Evolutionary conservation across 1,140 invertebrate species (phyloP).

Genomic region (Leptinotarsa lineolata): DNA sequence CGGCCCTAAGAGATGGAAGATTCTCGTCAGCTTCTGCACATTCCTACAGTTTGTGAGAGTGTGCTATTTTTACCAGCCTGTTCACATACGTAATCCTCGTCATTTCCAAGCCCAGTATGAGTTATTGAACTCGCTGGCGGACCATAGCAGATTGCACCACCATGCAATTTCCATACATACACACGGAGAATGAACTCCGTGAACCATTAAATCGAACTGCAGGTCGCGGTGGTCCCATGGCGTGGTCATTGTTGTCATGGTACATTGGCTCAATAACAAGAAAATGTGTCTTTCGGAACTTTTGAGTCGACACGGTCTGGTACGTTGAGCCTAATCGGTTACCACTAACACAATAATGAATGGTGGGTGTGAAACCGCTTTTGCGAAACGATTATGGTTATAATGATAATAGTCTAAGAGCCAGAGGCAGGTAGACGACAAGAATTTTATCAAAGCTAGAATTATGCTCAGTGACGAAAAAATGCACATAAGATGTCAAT

Average conservation of each 20-base stretch:
- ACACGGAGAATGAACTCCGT: neutral
- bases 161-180: conserved; percentile 2
- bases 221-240: neutral
- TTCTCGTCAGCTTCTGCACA: too few species aligned
- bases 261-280: neutral
- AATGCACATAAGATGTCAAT: too few species aligned
- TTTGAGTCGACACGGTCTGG: neutral
- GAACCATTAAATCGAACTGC: conserved; percentile 1
- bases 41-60: too few species aligned
- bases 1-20: too few species aligned
- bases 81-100: too few species aligned
- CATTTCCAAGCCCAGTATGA: neutral
- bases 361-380: neutral
- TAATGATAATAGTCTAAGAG: neutral
- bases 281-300: conserved; percentile 8
- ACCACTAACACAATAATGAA: neutral
- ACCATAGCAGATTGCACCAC: neutral
- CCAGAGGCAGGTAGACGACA: too few species aligned
- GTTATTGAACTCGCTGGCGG: neutral
- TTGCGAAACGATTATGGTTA: neutral
- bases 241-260: neutral
- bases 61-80: too few species aligned
- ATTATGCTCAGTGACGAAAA: too few species aligned
- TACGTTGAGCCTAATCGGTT: neutral
- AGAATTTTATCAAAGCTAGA: too few species aligned